These are phyloP conservation scores for Drosophila paramelanica DNA, from an alignment of 2,888 invertebrate genomes.

Conservation along the genomic window DNA sequence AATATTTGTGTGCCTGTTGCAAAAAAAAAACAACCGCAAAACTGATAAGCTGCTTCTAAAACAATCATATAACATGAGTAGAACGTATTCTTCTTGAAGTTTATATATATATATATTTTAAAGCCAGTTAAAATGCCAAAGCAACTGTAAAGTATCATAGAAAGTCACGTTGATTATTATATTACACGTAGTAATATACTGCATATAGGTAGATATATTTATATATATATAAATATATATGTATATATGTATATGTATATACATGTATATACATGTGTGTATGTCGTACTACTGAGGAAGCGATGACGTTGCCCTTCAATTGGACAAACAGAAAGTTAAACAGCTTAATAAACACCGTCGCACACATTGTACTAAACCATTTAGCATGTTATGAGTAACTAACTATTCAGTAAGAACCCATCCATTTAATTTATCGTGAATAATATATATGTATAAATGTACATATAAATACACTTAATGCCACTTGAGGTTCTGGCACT, in stretches of 20 bases:
- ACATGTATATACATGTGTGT: neutral
- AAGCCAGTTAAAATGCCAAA: slow-evolving; percentile 1
- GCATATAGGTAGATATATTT: neutral
- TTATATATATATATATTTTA: slow-evolving; percentile 17
- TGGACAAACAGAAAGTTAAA: slow-evolving; percentile 33
- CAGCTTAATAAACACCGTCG: slow-evolving; percentile 28
- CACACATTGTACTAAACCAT: slow-evolving; percentile 12
- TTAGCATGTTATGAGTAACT: slow-evolving; percentile 15
- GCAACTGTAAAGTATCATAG: slow-evolving; percentile 35
- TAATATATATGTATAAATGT: slow-evolving; percentile 17
- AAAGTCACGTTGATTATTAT: slow-evolving; percentile 66
- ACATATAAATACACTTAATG: slow-evolving; percentile 59
- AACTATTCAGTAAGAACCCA: slow-evolving; percentile 45
- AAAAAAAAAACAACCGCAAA: slow-evolving; percentile 13
- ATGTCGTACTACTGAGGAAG: slow-evolving; percentile 1
- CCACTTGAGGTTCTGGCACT: slow-evolving; percentile 64
- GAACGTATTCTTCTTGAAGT: neutral
- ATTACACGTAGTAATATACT: slow-evolving; percentile 48
- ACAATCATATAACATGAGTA: slow-evolving; percentile 15
- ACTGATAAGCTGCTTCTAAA: slow-evolving; percentile 12
- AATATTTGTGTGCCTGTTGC: neutral
- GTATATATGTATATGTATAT: neutral
- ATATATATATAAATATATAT: neutral
- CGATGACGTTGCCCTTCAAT: slow-evolving; percentile 39
- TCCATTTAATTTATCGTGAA: slow-evolving; percentile 69